phyloP scores from a whole-genome alignment of 1,140 invertebrate species.

The Euglossa dilemma region DNA sequence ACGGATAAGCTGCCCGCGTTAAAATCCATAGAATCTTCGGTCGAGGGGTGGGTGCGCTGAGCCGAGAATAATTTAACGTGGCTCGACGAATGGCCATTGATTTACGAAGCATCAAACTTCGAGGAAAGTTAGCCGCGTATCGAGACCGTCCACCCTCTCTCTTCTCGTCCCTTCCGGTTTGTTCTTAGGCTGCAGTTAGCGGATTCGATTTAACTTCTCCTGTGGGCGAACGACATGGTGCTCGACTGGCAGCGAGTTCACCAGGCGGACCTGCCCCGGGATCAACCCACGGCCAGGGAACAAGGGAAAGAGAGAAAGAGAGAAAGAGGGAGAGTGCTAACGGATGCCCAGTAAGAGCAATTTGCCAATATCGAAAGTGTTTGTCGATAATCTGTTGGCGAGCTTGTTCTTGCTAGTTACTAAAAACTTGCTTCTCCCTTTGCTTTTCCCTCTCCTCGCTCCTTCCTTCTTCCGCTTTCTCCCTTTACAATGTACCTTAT shows the following conservation, averaged over 20 bases:
- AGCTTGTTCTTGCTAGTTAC: slow-evolving; percentile 56
- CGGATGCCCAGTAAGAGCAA: slow-evolving; percentile 66
- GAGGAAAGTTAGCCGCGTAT: slow-evolving; percentile 70
- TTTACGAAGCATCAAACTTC: slow-evolving; percentile 74
- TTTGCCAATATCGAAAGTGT: slow-evolving; percentile 76
- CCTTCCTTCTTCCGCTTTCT: neutral
- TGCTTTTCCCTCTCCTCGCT: slow-evolving; percentile 21
- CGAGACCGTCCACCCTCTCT: slow-evolving; percentile 40
- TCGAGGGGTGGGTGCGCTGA: slow-evolving; percentile 39
- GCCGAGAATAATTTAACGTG: slow-evolving; percentile 71
- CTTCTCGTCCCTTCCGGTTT: slow-evolving; percentile 58
- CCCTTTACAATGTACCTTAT: neutral
- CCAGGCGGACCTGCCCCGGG: neutral
- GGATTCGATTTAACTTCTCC: slow-evolving; percentile 78
- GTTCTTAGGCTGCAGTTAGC: slow-evolving; percentile 75
- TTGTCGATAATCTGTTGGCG: slow-evolving; percentile 67
- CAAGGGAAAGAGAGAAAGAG: slow-evolving; percentile 42
- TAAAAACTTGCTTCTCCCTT: slow-evolving; percentile 40
- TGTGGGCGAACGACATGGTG: slow-evolving; percentile 60
- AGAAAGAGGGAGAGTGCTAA: slow-evolving; percentile 41
- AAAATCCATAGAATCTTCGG: slow-evolving; percentile 26
- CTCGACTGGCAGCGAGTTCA: slow-evolving; percentile 53
- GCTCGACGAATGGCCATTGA: slow-evolving; percentile 74
- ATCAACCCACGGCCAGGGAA: slow-evolving; percentile 29
- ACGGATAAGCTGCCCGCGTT: neutral